Evolutionary conservation across 2,888 invertebrate species (phyloP).

Genomic region (Dichetophora obliterata): DNA sequence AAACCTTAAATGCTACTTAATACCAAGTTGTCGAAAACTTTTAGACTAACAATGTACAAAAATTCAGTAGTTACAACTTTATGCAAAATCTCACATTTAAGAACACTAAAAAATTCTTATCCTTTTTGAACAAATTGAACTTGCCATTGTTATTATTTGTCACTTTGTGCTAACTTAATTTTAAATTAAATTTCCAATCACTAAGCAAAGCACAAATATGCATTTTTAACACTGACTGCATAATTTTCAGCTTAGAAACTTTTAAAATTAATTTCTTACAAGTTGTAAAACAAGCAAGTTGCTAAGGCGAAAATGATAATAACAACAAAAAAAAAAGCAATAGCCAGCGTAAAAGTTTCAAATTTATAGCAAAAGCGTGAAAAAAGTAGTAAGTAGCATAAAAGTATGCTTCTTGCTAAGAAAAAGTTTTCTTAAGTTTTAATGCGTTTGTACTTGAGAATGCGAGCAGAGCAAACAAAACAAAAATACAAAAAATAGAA

Average conservation of each 20-base stretch:
- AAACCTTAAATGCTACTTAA: too few relatives aligned
- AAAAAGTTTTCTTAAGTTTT: neutral
- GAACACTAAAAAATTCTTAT: too few relatives aligned
- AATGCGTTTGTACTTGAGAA: neutral
- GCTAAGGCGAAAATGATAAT: slow-evolving; percentile 7
- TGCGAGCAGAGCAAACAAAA: neutral
- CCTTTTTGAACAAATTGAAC: too few relatives aligned
- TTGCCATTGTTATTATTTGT: too few relatives aligned
- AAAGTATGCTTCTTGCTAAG: neutral
- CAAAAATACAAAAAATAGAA: neutral
- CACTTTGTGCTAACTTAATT: too few relatives aligned
- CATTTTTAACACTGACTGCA: too few relatives aligned
- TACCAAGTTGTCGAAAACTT: too few relatives aligned
- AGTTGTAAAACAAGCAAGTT: slow-evolving; percentile 6
- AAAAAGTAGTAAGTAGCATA: slow-evolving; percentile 13
- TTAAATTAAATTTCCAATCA: too few relatives aligned
- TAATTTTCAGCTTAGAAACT: neutral
- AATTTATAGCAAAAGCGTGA: slow-evolving; percentile 4
- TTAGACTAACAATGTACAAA: too few relatives aligned
- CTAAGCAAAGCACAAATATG: too few relatives aligned
- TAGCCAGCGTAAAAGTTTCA: neutral
- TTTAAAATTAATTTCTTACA: slow-evolving; percentile 16
- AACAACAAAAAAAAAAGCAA: slow-evolving; percentile 9
- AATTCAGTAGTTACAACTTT: too few relatives aligned
- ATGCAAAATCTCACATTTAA: too few relatives aligned